phyloP scores from a whole-genome alignment of 2,797 vertebrate species.

The Leucoraja ocellata region DNA sequence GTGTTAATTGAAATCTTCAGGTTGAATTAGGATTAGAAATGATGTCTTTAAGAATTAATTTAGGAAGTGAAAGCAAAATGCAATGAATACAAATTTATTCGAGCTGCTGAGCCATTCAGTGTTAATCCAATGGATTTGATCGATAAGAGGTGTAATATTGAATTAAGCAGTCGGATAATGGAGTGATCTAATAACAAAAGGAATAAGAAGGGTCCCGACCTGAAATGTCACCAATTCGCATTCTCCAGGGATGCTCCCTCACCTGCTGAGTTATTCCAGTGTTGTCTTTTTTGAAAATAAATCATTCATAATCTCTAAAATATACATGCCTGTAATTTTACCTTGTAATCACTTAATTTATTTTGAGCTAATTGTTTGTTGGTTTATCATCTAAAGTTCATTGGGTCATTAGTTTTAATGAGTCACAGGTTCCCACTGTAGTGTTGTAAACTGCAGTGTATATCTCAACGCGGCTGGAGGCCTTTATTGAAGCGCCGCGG shows the following conservation, averaged over 20 bases:
- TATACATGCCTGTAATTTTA: neutral
- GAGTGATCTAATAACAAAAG: neutral
- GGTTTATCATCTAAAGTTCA: neutral
- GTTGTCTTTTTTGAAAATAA: no score
- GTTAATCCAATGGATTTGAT: neutral
- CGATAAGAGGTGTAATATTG: neutral
- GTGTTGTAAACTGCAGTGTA: no score
- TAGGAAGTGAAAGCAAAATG: neutral
- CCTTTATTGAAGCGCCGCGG: no score
- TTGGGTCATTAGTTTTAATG: neutral
- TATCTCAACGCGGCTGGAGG: no score
- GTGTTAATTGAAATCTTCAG: neutral
- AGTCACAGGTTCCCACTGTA: neutral
- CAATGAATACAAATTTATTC: neutral
- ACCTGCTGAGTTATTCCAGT: no score
- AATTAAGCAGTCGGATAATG: neutral
- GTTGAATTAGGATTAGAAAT: neutral
- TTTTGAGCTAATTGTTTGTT: neutral
- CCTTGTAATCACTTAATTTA: neutral
- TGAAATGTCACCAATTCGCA: no score
- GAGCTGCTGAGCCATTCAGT: neutral
- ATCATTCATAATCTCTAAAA: neutral
- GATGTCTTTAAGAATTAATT: neutral
- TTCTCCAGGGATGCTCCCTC: no score
- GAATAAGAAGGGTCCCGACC: no score